A percentile compares a stretch with the other conserved stretches of the same genome.
phyloP scores from a whole-genome alignment of 2,797 vertebrate genomes.

The Rhyacichthys aspro region DNA sequence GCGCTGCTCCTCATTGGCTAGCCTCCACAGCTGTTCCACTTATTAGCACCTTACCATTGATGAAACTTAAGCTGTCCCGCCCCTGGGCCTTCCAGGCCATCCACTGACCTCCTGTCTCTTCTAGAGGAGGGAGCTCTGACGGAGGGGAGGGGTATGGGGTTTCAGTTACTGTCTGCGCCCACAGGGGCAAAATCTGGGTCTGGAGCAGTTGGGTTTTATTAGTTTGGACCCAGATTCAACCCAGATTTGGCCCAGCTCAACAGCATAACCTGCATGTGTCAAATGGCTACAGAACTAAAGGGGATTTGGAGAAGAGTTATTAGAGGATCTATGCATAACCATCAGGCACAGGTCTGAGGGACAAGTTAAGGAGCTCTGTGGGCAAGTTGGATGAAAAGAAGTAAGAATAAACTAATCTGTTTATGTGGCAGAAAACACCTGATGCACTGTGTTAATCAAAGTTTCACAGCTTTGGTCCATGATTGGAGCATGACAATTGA shows the following conservation, averaged over 20 bases:
- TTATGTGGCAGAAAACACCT: constrained; percentile 66
- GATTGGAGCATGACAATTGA: neutral
- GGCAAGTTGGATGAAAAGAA: constrained; percentile 38
- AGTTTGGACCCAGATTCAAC: constrained; percentile 55
- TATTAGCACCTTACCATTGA: constrained; percentile 70
- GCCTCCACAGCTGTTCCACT: constrained; percentile 12
- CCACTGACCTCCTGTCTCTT: constrained; percentile 77
- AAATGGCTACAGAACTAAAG: constrained; percentile 64
- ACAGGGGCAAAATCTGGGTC: constrained; percentile 70
- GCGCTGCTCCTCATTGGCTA: constrained; percentile 40
- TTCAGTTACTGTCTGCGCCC: constrained; percentile 72
- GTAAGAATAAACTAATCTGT: constrained; percentile 26
- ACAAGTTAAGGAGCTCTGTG: constrained; percentile 40
- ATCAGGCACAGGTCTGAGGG: constrained; percentile 56
- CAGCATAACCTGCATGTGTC: constrained; percentile 69
- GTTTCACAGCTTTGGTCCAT: neutral
- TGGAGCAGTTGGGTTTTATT: constrained; percentile 56
- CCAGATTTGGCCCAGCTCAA: constrained; percentile 70
- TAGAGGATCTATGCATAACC: constrained; percentile 64
- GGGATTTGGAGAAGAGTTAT: constrained; percentile 46
- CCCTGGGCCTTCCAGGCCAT: constrained; percentile 69
- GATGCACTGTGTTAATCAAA: constrained; percentile 31
- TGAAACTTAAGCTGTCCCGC: constrained; percentile 70
- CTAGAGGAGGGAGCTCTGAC: constrained; percentile 76
- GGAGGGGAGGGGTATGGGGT: constrained; percentile 71